Evolutionary conservation across 2,113 vertebrate genomes (phyloP).

Genomic region (Pterocles gutturalis): DNA sequence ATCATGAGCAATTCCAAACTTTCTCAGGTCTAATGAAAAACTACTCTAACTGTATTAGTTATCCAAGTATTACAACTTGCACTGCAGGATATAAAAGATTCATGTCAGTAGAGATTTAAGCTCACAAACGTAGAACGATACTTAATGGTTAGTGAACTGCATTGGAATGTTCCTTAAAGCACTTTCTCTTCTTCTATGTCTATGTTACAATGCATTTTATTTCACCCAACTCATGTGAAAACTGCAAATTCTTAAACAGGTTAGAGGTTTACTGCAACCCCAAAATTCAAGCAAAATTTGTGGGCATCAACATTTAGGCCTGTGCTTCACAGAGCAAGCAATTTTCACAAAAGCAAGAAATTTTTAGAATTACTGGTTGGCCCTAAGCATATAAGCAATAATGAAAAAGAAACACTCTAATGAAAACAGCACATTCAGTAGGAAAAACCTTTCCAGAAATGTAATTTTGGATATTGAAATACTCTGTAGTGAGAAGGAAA

Average conservation of each 20-base stretch:
- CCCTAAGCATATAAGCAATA: neutral
- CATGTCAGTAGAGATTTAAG: slow-evolving; percentile 52
- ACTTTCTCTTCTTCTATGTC: neutral
- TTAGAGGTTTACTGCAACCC: neutral
- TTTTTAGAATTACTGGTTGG: neutral
- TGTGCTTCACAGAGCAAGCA: neutral
- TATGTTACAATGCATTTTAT: neutral
- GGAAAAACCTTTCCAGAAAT: neutral
- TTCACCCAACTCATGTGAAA: neutral
- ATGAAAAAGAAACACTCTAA: neutral
- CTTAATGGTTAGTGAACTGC: slow-evolving; percentile 47
- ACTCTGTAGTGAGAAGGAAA: neutral
- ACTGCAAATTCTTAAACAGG: neutral
- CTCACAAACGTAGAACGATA: slow-evolving; percentile 25
- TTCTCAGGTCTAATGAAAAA: slow-evolving; percentile 26
- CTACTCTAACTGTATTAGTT: slow-evolving; percentile 13
- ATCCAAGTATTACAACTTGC: slow-evolving; percentile 36
- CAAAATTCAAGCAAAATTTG: neutral
- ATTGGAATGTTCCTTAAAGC: slow-evolving; percentile 36
- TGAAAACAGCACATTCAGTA: neutral
- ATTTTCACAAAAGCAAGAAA: neutral
- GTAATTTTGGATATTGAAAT: neutral
- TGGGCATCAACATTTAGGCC: neutral
- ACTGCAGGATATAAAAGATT: slow-evolving; percentile 58
- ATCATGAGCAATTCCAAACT: neutral